Percentiles rank a stretch among this genome's conserved stretches.
Evolutionary conservation across 2,888 invertebrate genomes (phyloP).

Genomic region (Polyploca ridens): DNA sequence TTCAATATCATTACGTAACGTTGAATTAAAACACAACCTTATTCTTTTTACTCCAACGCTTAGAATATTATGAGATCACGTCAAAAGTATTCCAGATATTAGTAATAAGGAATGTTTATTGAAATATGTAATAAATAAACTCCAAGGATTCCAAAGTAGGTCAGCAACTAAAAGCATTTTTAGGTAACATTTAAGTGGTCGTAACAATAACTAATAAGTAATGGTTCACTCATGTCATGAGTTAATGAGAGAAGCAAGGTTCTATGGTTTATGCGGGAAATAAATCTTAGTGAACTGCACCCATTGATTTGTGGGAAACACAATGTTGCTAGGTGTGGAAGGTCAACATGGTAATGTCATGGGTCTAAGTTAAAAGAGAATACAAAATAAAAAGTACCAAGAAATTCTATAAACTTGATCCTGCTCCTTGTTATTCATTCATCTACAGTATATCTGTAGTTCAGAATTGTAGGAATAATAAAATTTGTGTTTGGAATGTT

Average conservation of each 20-base stretch:
- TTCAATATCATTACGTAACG: no score
- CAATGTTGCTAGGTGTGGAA: conserved; percentile 16
- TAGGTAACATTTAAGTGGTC: conserved; percentile 15
- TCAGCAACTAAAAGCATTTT: conserved; percentile 12
- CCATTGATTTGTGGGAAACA: conserved; percentile 16
- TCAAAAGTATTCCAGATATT: not conserved
- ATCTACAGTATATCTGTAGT: no score
- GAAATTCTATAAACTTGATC: no score
- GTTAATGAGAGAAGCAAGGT: conserved; percentile 14
- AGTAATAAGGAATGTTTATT: not conserved
- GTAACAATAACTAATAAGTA: conserved; percentile 12
- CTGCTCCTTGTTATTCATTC: no score
- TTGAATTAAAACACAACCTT: no score
- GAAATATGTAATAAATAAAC: not conserved
- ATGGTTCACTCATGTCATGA: conserved; percentile 12
- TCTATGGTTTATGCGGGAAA: conserved; percentile 14
- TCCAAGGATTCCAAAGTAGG: conserved; percentile 11
- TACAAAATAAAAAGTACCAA: no score
- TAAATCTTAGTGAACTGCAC: conserved; percentile 13
- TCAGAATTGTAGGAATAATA: no score
- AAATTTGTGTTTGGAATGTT: no score
- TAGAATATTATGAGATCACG: not conserved
- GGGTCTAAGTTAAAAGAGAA: conserved; percentile 1
- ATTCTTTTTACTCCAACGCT: no score
- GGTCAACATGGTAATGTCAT: conserved; percentile 11